phyloP scores from a whole-genome alignment of 2,888 invertebrate genomes.

The Eudasyphora cyanicolor region DNA sequence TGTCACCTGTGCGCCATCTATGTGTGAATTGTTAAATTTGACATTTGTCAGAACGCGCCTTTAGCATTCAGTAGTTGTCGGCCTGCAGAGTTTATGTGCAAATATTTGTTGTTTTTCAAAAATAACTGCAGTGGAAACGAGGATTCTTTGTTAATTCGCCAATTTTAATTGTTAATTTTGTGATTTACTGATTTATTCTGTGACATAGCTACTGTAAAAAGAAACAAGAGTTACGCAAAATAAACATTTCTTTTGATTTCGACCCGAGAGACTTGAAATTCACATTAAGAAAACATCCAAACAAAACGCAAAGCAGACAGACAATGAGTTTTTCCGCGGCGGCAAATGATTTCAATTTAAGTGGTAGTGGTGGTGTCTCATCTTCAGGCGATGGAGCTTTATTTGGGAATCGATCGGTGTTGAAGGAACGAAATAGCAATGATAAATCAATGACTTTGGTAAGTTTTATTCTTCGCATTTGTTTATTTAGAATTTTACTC shows the following conservation, averaged over 20 bases:
- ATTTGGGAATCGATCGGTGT: constrained; percentile 56
- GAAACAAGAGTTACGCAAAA: not conserved
- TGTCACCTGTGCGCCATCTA: not conserved
- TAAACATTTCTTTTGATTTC: not conserved
- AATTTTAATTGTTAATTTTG: not conserved
- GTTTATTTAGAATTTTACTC: too few relatives aligned
- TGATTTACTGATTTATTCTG: not conserved
- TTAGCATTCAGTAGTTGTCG: constrained; percentile 50
- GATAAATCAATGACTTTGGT: constrained; percentile 74
- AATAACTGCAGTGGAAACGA: constrained; percentile 26
- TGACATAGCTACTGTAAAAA: not conserved
- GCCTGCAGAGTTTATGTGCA: constrained; percentile 30
- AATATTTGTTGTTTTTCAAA: constrained; percentile 41
- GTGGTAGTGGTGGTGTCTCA: constrained; percentile 44
- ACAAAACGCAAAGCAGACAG: not conserved
- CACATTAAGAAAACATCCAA: not conserved
- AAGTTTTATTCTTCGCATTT: too few relatives aligned
- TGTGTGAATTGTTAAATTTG: constrained; percentile 9
- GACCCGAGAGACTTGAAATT: not conserved
- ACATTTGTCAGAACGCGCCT: constrained; percentile 29
- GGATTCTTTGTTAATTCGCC: not conserved
- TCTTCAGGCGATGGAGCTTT: too few relatives aligned
- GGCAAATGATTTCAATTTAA: constrained; percentile 54
- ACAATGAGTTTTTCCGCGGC: constrained; percentile 55
- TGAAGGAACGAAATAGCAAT: constrained; percentile 72